Percentiles rank a stretch among this genome's conserved stretches.
phyloP scores from a whole-genome alignment of 2,888 invertebrate species.

The Cerceris rybyensis region DNA sequence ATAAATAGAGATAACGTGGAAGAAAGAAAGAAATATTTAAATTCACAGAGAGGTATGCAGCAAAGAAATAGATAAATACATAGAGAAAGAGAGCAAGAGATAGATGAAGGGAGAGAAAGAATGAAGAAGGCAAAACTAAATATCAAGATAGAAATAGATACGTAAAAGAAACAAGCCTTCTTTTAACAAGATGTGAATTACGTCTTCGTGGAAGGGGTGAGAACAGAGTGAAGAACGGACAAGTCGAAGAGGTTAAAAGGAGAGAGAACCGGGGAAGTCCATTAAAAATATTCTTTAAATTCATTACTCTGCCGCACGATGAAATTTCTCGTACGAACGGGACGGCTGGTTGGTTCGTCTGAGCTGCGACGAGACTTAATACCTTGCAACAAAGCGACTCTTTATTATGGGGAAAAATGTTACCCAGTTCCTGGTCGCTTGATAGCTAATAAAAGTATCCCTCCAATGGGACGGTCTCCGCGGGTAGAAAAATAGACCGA shows the following conservation, averaged over 20 bases:
- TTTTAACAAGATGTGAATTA: too few relatives aligned
- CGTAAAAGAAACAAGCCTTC: too few relatives aligned
- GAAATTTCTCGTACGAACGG: slow-evolving; percentile 7
- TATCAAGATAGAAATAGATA: too few relatives aligned
- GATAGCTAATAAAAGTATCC: slow-evolving; percentile 14
- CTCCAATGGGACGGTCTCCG: not conserved
- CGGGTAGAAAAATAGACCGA: slow-evolving; percentile 8
- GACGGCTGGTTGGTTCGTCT: not conserved
- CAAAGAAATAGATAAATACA: too few relatives aligned
- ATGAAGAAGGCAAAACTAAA: too few relatives aligned
- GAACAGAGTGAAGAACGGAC: not conserved
- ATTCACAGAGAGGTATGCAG: too few relatives aligned
- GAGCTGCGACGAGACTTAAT: not conserved
- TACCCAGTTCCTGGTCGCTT: slow-evolving; percentile 8
- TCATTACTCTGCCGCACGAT: slow-evolving; percentile 1
- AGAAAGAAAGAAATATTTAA: too few relatives aligned
- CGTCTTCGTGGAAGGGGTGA: not conserved
- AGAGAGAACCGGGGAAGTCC: not conserved
- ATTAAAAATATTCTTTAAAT: slow-evolving; percentile 6
- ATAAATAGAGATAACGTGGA: too few relatives aligned
- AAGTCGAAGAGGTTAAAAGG: not conserved
- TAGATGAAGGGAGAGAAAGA: too few relatives aligned
- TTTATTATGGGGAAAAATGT: slow-evolving; percentile 10
- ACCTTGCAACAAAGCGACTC: slow-evolving; percentile 3
- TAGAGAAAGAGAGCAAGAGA: too few relatives aligned